Conservation (phyloP, 1,140 invertebrate species). For the Caerostris darwini region DNA sequence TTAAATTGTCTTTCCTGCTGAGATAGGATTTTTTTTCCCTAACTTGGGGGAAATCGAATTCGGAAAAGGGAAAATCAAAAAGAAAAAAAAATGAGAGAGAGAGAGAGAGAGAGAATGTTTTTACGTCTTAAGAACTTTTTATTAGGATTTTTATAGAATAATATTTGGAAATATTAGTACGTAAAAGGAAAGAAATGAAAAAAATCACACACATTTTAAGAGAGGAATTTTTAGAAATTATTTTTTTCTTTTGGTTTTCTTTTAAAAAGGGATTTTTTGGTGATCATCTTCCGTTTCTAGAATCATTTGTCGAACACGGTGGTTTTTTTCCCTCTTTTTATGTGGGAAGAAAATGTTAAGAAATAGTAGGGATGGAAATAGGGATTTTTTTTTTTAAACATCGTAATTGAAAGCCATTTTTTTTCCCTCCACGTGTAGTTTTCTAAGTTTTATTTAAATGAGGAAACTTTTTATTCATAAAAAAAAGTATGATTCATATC, state of each 20-base stretch:
- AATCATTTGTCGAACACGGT: background rate
- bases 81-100: background rate
- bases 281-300: background rate
- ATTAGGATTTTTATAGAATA: background rate
- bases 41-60: background rate
- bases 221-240: background rate
- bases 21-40: background rate
- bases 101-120: background rate
- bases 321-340: background rate
- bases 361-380: no score
- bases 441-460: no score
- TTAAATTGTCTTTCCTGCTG: slow-evolving; percentile 50
- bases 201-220: background rate
- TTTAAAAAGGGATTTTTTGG: background rate
- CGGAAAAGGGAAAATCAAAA: background rate
- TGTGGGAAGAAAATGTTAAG: no score
- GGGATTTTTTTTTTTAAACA: no score
- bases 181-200: background rate
- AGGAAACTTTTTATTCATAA: no score
- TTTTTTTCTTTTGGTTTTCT: background rate
- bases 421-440: no score
- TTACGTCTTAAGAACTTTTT: background rate
- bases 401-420: no score
- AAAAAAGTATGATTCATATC: no score
- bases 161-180: slow-evolving; percentile 35